These are phyloP conservation scores for Fulica atra DNA, from an alignment of 2,113 vertebrate genomes.

Conservation along the genomic window DNA sequence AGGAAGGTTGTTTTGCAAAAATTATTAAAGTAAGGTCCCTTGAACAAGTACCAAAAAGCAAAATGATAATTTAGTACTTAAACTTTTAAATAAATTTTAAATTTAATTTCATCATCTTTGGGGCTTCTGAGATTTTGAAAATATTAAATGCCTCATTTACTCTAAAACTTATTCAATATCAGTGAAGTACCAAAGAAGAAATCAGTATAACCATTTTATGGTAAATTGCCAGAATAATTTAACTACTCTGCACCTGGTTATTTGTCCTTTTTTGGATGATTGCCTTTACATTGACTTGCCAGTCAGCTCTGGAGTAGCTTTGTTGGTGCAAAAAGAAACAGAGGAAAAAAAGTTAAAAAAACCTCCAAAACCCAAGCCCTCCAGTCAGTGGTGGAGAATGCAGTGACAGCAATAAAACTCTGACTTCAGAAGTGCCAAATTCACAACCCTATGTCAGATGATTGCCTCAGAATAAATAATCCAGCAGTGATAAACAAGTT, in stretches of 20 bases:
- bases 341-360: rapidly evolving
- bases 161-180: not conserved
- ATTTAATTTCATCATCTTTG: not conserved
- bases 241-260: not conserved
- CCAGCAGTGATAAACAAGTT: not conserved
- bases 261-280: not conserved
- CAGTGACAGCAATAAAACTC: not conserved
- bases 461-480: not conserved
- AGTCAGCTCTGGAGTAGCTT: not conserved
- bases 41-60: not conserved
- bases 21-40: not conserved
- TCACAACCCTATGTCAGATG: not conserved
- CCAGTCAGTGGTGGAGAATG: not conserved
- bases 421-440: not conserved
- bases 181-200: conserved; percentile 6
- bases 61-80: not conserved
- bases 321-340: not conserved
- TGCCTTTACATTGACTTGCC: not conserved
- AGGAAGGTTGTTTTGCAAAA: not conserved
- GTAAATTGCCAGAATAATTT: conserved; percentile 17
- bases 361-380: rapidly evolving
- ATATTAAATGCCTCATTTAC: conserved; percentile 8
- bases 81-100: conserved; percentile 6
- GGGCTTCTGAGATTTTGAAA: conserved; percentile 3
- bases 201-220: conserved; percentile 3